A percentile compares a stretch with the other conserved stretches of the same genome.
phyloP scores from a whole-genome alignment of 1,140 invertebrate genomes.

The Achatina immaculata region DNA sequence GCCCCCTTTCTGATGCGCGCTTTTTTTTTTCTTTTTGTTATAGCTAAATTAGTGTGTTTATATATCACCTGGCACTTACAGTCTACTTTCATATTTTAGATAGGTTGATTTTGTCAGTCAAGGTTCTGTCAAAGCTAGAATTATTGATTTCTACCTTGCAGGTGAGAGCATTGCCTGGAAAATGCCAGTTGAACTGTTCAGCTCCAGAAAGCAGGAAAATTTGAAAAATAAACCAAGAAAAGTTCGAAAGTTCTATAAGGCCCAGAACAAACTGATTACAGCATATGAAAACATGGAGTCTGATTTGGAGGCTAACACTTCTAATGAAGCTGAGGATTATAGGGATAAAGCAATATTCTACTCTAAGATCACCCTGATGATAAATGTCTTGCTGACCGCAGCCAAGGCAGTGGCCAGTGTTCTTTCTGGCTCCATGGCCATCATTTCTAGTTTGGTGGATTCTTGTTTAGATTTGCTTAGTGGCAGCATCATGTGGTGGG shows the following conservation, averaged over 20 bases:
- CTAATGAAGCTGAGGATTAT: not conserved
- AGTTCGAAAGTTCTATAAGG: slow-evolving; percentile 65
- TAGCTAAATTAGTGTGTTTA: too few relatives aligned
- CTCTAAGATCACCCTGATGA: slow-evolving; percentile 52
- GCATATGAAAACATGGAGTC: slow-evolving; percentile 60
- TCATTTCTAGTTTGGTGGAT: slow-evolving; percentile 73
- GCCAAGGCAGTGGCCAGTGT: slow-evolving; percentile 69
- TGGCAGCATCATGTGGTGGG: slow-evolving; percentile 72
- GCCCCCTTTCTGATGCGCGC: too few relatives aligned
- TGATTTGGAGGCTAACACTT: slow-evolving; percentile 45
- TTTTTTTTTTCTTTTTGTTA: too few relatives aligned
- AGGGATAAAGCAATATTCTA: slow-evolving; percentile 37
- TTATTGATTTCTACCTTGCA: not conserved
- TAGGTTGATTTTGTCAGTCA: too few relatives aligned
- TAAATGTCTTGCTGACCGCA: slow-evolving; percentile 63
- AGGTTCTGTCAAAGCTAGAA: too few relatives aligned
- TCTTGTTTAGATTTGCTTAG: slow-evolving; percentile 71
- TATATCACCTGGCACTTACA: too few relatives aligned
- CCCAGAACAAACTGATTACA: slow-evolving; percentile 66
- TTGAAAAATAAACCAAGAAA: not conserved
- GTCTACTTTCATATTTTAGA: too few relatives aligned
- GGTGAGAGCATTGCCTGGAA: slow-evolving; percentile 37
- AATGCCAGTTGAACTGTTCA: slow-evolving; percentile 44
- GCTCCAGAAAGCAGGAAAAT: slow-evolving; percentile 43
- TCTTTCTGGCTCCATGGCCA: slow-evolving; percentile 72